phyloP scores from a whole-genome alignment of 2,888 invertebrate genomes.

The Platynereis dumerilii region DNA sequence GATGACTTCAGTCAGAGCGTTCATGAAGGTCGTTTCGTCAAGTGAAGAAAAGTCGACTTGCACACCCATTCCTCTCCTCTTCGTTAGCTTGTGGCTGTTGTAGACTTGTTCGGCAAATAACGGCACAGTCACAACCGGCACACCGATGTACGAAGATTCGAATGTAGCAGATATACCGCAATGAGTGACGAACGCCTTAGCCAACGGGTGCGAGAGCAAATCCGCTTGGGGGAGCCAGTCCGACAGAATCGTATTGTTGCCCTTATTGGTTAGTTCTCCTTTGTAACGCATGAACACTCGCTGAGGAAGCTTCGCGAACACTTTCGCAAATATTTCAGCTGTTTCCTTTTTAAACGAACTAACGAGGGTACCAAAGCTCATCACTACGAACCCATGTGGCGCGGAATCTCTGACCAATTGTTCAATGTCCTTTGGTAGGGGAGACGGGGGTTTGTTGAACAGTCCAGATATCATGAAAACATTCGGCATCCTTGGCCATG shows the following conservation, averaged over 20 bases:
- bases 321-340: not conserved
- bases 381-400: not conserved
- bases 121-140: not conserved
- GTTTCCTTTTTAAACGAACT: not conserved
- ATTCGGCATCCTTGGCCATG: conserved; percentile 6
- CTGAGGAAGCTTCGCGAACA: not conserved
- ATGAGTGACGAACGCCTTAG: not conserved
- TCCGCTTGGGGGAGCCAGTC: not conserved
- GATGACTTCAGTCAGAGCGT: not conserved
- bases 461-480: not conserved
- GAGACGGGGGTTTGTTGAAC: not conserved
- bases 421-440: not conserved
- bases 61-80: not conserved
- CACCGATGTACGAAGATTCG: not conserved
- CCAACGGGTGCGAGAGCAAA: not conserved
- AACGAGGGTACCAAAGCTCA: conserved; percentile 6
- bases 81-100: not conserved
- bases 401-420: not conserved
- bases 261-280: not conserved
- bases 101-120: not conserved
- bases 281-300: conserved; percentile 1
- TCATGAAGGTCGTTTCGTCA: not conserved
- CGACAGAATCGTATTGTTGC: not conserved
- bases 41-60: not conserved
- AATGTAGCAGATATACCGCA: not conserved